Evolutionary conservation across 2,113 vertebrate species (phyloP).

Genomic region (Gallinago media): DNA sequence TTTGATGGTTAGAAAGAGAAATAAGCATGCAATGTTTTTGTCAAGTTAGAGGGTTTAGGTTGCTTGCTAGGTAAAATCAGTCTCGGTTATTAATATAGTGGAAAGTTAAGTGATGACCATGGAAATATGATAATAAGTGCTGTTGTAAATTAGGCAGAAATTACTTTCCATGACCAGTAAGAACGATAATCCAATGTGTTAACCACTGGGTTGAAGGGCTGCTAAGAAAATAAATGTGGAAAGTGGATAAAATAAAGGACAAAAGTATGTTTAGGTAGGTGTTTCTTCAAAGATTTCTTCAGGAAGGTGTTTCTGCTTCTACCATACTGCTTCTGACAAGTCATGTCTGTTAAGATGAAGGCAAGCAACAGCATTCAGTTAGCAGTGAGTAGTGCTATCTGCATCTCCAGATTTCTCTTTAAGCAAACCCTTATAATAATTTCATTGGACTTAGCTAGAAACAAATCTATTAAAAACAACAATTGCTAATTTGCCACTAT

Average conservation of each 20-base stretch:
- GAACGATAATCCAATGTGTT: neutral
- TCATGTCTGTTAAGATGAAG: neutral
- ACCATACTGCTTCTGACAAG: neutral
- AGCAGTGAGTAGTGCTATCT: neutral
- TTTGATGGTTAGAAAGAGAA: constrained; percentile 47
- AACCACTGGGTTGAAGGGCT: neutral
- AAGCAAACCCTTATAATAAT: neutral
- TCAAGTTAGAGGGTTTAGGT: neutral
- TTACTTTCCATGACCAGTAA: neutral
- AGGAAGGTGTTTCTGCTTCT: neutral
- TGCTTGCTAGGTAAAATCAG: neutral
- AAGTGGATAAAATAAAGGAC: neutral
- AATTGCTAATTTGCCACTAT: neutral
- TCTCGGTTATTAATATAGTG: neutral
- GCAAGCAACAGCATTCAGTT: neutral
- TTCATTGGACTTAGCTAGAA: neutral
- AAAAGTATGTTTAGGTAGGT: neutral
- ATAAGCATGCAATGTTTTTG: neutral
- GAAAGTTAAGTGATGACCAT: constrained; percentile 10
- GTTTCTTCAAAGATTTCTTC: neutral
- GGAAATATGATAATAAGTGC: neutral
- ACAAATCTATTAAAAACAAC: neutral
- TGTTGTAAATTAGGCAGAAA: neutral
- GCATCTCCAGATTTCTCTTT: neutral
- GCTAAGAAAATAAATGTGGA: neutral